Conservation (phyloP, 2,888 invertebrate genomes). For the Lasioglossum marginatum region DNA sequence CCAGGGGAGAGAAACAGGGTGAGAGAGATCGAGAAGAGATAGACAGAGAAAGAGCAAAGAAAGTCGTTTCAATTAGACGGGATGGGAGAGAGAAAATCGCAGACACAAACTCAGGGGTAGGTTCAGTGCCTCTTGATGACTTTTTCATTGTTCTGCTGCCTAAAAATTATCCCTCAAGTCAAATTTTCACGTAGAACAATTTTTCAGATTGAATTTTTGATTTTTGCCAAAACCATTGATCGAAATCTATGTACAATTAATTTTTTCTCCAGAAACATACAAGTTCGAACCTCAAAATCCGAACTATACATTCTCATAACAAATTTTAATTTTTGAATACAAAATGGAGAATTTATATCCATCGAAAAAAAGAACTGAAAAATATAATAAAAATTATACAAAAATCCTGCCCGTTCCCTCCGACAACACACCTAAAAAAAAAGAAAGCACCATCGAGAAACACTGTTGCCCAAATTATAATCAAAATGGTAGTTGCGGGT, state of each 20-base stretch:
- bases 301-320: background rate
- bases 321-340: background rate
- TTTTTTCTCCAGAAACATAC: background rate
- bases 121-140: conserved; percentile 14
- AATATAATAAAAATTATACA: background rate
- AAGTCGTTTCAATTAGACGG: background rate
- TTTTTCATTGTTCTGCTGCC: background rate
- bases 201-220: background rate
- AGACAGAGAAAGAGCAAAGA: conserved; percentile 38
- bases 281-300: background rate
- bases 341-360: background rate
- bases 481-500: background rate
- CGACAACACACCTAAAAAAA: background rate
- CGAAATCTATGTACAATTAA: background rate
- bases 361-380: background rate
- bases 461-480: background rate
- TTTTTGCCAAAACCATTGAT: background rate
- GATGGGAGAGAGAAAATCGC: conserved; percentile 9
- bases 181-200: background rate
- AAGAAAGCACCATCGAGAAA: conserved; percentile 1
- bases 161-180: background rate
- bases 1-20: conserved; percentile 28
- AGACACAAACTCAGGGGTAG: background rate
- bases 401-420: background rate
- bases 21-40: conserved; percentile 32